phyloP scores from a whole-genome alignment of 2,888 invertebrate species.

The Patella pellucida region DNA sequence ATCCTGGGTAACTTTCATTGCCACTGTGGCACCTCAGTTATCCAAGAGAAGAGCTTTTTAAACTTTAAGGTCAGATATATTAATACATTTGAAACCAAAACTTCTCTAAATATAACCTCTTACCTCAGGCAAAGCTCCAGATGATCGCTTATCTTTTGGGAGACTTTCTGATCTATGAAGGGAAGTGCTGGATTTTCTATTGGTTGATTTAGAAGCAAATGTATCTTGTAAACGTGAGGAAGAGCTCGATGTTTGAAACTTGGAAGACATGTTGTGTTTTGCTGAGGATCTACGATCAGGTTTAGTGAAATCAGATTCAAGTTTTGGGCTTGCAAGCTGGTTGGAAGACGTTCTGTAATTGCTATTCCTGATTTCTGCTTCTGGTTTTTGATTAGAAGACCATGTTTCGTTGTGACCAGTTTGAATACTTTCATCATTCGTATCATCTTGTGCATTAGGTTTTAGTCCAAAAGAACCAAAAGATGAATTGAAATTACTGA shows the following conservation, averaged over 20 bases:
- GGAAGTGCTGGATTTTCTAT: not conserved
- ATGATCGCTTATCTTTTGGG: too few species aligned
- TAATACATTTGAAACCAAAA: too few species aligned
- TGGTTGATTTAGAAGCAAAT: not conserved
- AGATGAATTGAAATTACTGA: slow-evolving; percentile 42
- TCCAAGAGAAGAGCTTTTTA: too few species aligned
- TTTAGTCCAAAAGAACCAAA: slow-evolving; percentile 50
- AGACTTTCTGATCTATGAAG: not conserved
- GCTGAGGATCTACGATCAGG: not conserved
- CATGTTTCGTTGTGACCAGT: not conserved
- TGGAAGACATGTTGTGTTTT: not conserved
- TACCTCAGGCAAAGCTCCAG: too few species aligned
- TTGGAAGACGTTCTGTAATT: slow-evolving; percentile 16
- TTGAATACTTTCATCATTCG: not conserved
- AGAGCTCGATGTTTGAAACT: not conserved
- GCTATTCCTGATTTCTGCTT: not conserved
- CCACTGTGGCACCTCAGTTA: too few species aligned
- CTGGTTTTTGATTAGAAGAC: not conserved
- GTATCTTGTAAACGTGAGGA: not conserved
- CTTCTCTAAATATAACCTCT: too few species aligned
- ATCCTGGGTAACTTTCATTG: too few species aligned
- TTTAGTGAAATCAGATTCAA: not conserved
- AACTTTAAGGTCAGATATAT: too few species aligned
- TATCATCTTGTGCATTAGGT: slow-evolving; percentile 15
- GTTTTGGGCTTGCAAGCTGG: not conserved